Conservation (phyloP, 53 echinoderm and acorn worm species). For the Echinometra lucunter region DNA sequence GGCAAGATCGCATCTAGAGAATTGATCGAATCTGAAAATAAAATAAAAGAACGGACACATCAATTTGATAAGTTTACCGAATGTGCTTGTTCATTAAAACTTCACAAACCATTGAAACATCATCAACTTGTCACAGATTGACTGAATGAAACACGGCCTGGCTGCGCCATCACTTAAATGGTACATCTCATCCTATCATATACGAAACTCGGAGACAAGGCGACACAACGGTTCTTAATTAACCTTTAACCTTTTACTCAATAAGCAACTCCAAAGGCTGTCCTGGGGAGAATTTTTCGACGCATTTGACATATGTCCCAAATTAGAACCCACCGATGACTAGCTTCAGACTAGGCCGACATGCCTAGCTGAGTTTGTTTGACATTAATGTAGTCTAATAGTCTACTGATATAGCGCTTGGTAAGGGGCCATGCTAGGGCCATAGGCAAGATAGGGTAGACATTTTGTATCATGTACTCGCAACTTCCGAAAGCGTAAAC, state of each 20-base stretch:
- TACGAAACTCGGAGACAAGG: background rate
- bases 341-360: background rate
- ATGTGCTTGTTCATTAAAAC: background rate
- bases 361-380: background rate
- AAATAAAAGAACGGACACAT: too few relatives aligned
- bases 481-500: background rate
- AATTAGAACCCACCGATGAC: background rate
- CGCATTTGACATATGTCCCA: slow-evolving; percentile 23
- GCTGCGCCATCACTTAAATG: background rate
- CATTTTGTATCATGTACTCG: background rate
- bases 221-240: background rate
- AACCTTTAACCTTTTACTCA: slow-evolving; percentile 49
- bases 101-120: background rate
- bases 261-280: background rate
- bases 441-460: background rate
- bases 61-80: too few relatives aligned
- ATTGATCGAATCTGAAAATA: too few relatives aligned
- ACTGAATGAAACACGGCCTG: background rate
- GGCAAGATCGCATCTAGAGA: too few relatives aligned
- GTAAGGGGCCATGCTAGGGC: background rate
- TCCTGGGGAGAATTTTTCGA: slow-evolving; percentile 34
- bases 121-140: background rate
- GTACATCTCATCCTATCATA: background rate
- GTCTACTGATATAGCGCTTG: background rate
- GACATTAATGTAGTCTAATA: background rate